Conservation (phyloP, 2,113 vertebrate species). For the Lasiurus borealis region DNA sequence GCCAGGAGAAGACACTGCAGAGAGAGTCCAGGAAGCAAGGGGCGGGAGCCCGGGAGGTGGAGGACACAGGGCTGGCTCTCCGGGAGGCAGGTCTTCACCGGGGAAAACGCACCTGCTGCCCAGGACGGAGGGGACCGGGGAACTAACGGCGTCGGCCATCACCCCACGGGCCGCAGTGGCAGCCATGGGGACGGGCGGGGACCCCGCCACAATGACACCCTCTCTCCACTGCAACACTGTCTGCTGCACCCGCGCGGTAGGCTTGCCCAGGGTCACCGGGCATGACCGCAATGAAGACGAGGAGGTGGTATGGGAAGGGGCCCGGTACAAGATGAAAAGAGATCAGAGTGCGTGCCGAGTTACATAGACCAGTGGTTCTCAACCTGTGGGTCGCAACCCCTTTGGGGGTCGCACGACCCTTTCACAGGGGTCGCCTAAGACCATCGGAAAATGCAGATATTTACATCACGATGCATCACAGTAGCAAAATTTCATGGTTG, state of each 20-base stretch:
- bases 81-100: not conserved
- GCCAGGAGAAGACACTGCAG: not conserved
- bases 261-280: not conserved
- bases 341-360: not conserved
- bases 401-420: too few species aligned
- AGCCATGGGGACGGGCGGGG: not conserved
- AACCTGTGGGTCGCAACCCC: too few species aligned
- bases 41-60: not conserved
- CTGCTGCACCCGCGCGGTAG: accelerated
- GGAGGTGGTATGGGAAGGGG: not conserved
- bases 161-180: accelerated
- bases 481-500: too few species aligned
- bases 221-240: accelerated
- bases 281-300: not conserved
- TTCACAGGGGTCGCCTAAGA: too few species aligned
- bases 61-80: not conserved
- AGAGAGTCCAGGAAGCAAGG: not conserved
- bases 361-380: too few species aligned
- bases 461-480: too few species aligned
- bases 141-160: not conserved
- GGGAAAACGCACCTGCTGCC: not conserved
- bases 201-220: not conserved
- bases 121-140: not conserved
- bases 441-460: too few species aligned
- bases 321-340: not conserved